Percentiles rank a stretch among this genome's conserved stretches.
Evolutionary conservation across 2,113 vertebrate genomes (phyloP).

Genomic region (Nannospalax galili): DNA sequence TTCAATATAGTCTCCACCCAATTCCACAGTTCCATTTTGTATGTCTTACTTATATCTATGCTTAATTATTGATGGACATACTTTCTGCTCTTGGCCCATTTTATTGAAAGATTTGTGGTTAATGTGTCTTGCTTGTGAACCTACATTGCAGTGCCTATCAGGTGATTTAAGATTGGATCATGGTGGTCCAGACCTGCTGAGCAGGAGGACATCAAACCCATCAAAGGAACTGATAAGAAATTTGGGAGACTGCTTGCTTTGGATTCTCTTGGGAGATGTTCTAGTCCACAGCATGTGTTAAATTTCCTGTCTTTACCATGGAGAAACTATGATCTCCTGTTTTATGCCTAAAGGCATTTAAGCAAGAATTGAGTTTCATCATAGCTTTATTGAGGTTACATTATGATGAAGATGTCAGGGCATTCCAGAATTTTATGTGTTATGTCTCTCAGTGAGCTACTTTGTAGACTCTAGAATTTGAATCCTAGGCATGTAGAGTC

Average conservation of each 20-base stretch:
- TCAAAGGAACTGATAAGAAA: background rate
- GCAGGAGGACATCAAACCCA: background rate
- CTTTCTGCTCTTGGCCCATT: background rate
- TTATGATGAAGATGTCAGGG: background rate
- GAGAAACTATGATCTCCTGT: background rate
- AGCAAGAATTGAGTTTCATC: background rate
- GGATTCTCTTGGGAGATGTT: background rate
- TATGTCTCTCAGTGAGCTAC: constrained; percentile 10
- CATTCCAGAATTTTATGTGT: background rate
- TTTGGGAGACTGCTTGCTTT: background rate
- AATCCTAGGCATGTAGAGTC: background rate
- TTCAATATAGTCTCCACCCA: background rate
- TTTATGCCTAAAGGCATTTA: background rate
- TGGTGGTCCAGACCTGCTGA: background rate
- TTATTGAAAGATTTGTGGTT: background rate
- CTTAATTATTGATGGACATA: background rate
- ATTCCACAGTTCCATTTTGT: background rate
- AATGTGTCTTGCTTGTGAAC: background rate
- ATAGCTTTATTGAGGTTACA: background rate
- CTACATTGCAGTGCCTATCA: background rate
- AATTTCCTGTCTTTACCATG: background rate
- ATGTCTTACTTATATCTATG: background rate
- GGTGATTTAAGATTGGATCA: background rate
- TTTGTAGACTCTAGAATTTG: background rate
- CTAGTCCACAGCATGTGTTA: background rate